phyloP scores from a whole-genome alignment of 2,113 vertebrate genomes.

The Geococcyx californianus region DNA sequence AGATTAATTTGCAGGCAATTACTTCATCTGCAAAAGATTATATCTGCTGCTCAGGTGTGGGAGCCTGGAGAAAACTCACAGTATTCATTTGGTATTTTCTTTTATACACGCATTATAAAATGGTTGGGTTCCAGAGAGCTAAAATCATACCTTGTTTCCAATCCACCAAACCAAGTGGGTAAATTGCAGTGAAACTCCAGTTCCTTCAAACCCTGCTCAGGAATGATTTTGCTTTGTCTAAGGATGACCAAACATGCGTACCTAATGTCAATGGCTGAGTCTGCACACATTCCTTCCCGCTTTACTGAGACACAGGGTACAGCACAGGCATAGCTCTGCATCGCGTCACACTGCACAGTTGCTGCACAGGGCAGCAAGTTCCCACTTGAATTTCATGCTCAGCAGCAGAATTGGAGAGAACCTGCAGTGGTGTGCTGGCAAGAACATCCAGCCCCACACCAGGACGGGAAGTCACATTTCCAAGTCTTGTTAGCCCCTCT shows the following conservation, averaged over 20 bases:
- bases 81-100: background rate
- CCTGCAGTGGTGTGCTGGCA: background rate
- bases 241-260: background rate
- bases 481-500: background rate
- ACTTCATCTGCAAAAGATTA: background rate
- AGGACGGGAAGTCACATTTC: background rate
- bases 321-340: background rate
- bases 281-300: background rate
- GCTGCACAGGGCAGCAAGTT: background rate
- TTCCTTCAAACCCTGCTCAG: background rate
- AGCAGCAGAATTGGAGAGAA: background rate
- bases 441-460: background rate
- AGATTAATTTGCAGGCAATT: background rate
- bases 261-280: background rate
- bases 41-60: background rate
- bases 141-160: background rate
- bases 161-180: background rate
- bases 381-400: background rate
- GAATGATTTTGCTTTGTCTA: background rate
- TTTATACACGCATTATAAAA: background rate
- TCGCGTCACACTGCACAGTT: accelerated
- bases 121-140: background rate
- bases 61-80: background rate
- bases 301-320: accelerated
- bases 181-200: background rate